phyloP scores from a whole-genome alignment of 1,140 invertebrate genomes.

The Drosophila carrolli region DNA sequence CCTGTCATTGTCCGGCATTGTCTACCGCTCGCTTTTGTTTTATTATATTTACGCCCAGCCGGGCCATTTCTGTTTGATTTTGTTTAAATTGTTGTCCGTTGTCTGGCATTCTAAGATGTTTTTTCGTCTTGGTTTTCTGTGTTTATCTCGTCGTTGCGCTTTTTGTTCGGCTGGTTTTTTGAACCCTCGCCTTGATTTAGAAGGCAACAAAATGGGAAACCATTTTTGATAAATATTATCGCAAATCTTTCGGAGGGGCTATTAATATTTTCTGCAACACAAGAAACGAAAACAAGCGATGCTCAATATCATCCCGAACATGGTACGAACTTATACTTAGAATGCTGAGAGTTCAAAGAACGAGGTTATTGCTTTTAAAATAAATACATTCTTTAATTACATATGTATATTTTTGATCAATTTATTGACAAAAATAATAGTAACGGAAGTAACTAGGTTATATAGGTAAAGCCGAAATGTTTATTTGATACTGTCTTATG shows the following conservation, averaged over 20 bases:
- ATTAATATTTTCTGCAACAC: constrained; percentile 3
- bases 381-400: too few species aligned
- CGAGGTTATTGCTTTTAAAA: not conserved
- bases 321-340: not conserved
- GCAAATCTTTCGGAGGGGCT: constrained; percentile 7
- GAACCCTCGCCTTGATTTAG: constrained; percentile 59
- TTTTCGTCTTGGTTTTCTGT: constrained; percentile 29
- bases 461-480: too few species aligned
- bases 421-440: too few species aligned
- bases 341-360: constrained; percentile 1
- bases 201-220: constrained; percentile 24
- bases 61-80: constrained; percentile 61
- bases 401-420: too few species aligned
- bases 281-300: not conserved
- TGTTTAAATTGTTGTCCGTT: constrained; percentile 64
- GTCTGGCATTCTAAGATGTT: constrained; percentile 43
- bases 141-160: constrained; percentile 30
- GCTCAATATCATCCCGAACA: not conserved
- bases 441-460: too few species aligned
- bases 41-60: constrained; percentile 44
- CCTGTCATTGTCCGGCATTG: constrained; percentile 56
- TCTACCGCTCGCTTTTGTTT: constrained; percentile 46
- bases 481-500: too few species aligned
- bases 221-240: constrained; percentile 44
- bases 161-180: constrained; percentile 57